Evolutionary conservation across 2,113 vertebrate genomes (phyloP).

Genomic region (Petromus typicus): DNA sequence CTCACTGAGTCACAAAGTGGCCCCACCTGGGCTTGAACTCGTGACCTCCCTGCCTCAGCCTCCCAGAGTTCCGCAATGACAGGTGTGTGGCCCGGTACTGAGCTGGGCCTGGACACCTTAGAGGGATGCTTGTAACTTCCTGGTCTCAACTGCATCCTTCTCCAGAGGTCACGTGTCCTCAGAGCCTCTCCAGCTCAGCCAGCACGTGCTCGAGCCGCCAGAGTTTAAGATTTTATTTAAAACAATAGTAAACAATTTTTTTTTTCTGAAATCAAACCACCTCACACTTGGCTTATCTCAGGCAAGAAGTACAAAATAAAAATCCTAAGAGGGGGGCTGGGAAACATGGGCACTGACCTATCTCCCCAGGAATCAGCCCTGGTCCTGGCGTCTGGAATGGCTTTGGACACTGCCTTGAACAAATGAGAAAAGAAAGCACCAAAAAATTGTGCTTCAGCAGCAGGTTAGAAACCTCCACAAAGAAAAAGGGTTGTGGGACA

Average conservation of each 20-base stretch:
- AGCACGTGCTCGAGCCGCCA: neutral
- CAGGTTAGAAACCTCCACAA: slow-evolving; percentile 68
- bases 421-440: slow-evolving; percentile 77
- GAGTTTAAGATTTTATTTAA: slow-evolving; percentile 82
- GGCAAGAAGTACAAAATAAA: slow-evolving; percentile 76
- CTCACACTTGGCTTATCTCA: slow-evolving; percentile 79
- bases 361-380: slow-evolving; percentile 68
- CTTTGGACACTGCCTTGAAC: slow-evolving; percentile 73
- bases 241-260: slow-evolving; percentile 84
- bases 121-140: neutral
- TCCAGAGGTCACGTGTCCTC: neutral
- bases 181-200: neutral
- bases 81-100: neutral
- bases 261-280: slow-evolving; percentile 69
- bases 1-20: neutral
- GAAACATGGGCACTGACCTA: slow-evolving; percentile 45
- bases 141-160: fast-evolving
- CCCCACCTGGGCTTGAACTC: neutral
- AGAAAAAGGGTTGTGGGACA: neutral
- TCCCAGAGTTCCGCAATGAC: neutral
- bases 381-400: slow-evolving; percentile 68
- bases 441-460: slow-evolving; percentile 79
- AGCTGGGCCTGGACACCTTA: neutral
- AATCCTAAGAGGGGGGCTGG: slow-evolving; percentile 35
- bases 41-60: neutral